Evolutionary conservation across 2,797 vertebrate genomes (phyloP).

Genomic region (Danio choprae): DNA sequence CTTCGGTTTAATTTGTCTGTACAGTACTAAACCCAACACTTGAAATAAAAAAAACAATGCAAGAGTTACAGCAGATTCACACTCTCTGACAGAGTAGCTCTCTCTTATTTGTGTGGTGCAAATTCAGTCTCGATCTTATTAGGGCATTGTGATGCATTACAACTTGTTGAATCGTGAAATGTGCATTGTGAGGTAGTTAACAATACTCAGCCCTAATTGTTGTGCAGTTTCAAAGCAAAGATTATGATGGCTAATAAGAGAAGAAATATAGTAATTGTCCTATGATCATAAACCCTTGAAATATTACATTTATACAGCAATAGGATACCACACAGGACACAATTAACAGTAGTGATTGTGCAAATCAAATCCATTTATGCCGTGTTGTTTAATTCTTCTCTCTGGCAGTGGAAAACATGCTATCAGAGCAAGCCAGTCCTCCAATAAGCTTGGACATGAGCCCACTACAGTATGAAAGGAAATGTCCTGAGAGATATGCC

Average conservation of each 20-base stretch:
- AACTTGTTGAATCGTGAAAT: slow-evolving; percentile 14
- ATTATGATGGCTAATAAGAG: slow-evolving; percentile 31
- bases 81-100: background rate
- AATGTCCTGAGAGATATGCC: slow-evolving; percentile 64
- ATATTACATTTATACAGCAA: slow-evolving; percentile 36
- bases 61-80: background rate
- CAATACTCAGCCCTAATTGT: slow-evolving; percentile 18
- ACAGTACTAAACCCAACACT: background rate
- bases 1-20: background rate
- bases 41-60: background rate
- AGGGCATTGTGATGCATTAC: background rate
- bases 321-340: slow-evolving; percentile 33
- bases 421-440: slow-evolving; percentile 54
- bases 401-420: slow-evolving; percentile 46
- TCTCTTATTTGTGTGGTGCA: background rate
- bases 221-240: slow-evolving; percentile 37
- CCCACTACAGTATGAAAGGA: slow-evolving; percentile 65
- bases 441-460: slow-evolving; percentile 67
- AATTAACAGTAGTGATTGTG: slow-evolving; percentile 54
- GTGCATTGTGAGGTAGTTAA: slow-evolving; percentile 21
- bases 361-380: slow-evolving; percentile 52
- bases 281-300: slow-evolving; percentile 36
- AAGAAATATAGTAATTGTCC: slow-evolving; percentile 32
- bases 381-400: slow-evolving; percentile 47
- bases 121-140: slow-evolving; percentile 9